Base-by-base conservation (phyloP, 2,113 vertebrate genomes). In the Psophia crepitans region DNA sequence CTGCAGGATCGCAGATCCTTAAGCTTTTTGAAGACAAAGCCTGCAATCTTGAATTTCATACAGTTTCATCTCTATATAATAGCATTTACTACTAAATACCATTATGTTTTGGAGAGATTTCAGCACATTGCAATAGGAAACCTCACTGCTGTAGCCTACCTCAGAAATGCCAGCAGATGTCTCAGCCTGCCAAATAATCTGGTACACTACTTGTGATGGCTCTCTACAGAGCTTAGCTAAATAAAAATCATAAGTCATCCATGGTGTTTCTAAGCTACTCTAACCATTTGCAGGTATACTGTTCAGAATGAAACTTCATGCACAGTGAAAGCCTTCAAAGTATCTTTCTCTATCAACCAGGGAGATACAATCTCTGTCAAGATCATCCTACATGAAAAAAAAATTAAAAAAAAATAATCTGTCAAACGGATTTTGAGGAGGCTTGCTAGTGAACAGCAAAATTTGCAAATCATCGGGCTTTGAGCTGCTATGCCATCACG, bases 131-230 rank as follows among this genome's bases (percentile, higher is more conserved):
- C 73, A 94, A 79, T 12, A 84, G 65, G 69, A 92, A 96, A 84
- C 65, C 56, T 75, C 65, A 12, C 30, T 89, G 87, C 69, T 56
- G 65, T 14, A 91, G 91, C 69, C 94, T 82, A 33, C 65, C 77
- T 76, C 5, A 0, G 69, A 91, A 84, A 69, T 76, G 81, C 96
- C 96, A 93, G 91, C 87, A 96, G 96, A 91, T 96, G 94, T 97
- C 96, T 96, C 95, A 97, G 94, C 69, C 80, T 82, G 61, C 30
- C 94, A 96, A 92, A 49, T 21, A 94, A 93, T 91, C 70, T 61
- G 44, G 56, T 8, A 23, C 30, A 63, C 43, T 66, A 68, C 30
- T 86, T 71, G 48, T 9, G 44, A 90, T 17, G 44, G 64, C 41
- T 53, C 70, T 65, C 93, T 71, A 68, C 27, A 76, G 46, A 81